phyloP scores from a whole-genome alignment of 2,113 vertebrate species.

The Calyptomena viridis region DNA sequence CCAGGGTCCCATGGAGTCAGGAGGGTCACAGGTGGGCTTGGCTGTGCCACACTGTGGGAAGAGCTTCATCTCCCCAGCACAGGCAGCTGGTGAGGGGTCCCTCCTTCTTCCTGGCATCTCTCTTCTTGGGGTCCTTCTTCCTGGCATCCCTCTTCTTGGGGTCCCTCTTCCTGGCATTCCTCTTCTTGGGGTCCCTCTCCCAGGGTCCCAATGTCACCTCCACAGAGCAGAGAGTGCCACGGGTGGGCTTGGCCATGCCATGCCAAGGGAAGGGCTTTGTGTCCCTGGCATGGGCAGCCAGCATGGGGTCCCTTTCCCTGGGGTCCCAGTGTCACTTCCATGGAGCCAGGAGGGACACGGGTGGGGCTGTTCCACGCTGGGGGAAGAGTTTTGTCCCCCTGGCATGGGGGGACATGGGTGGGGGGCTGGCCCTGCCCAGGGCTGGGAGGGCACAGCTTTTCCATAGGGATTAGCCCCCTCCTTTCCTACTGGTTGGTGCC shows the following conservation, averaged over 20 bases:
- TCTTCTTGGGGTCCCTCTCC: not conserved
- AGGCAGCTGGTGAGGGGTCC: not conserved
- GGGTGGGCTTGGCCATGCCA: not conserved
- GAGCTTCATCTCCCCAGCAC: too few species aligned
- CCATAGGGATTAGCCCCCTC: not conserved
- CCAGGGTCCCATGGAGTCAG: too few species aligned
- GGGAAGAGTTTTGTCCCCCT: not conserved
- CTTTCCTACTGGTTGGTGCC: not conserved
- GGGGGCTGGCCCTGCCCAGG: not conserved
- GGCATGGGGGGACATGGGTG: rapidly evolving
- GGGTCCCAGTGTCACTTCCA: not conserved
- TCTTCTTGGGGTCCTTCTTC: not conserved
- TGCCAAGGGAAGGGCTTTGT: not conserved
- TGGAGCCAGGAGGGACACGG: rapidly evolving
- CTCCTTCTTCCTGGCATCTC: too few species aligned
- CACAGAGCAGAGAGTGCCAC: not conserved
- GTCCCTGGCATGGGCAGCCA: not conserved
- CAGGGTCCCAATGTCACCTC: not conserved
- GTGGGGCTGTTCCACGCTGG: not conserved
- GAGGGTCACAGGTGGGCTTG: too few species aligned
- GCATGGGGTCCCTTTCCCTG: not conserved
- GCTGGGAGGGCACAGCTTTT: not conserved
- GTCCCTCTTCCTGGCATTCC: too few species aligned
- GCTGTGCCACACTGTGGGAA: too few species aligned
- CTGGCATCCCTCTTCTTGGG: too few species aligned